Evolutionary conservation across 2,113 vertebrate genomes (phyloP).

Genomic region (Zootoca vivipara): DNA sequence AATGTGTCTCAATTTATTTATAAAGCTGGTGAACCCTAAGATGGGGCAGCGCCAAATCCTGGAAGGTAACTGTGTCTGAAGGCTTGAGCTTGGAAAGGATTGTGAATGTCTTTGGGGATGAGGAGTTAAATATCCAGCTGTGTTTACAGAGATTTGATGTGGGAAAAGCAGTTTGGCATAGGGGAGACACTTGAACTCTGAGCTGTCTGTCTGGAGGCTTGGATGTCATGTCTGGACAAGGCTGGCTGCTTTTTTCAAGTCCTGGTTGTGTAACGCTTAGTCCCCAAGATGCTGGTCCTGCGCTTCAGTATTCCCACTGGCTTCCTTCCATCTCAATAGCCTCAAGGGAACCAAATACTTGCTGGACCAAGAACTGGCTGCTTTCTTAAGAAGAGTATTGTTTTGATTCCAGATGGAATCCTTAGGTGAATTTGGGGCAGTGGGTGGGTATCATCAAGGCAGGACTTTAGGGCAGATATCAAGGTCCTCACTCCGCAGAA

Average conservation of each 20-base stretch:
- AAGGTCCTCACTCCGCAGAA: too few species aligned
- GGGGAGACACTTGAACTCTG: slow-evolving; percentile 26
- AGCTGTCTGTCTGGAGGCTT: slow-evolving; percentile 30
- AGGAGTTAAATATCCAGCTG: slow-evolving; percentile 38
- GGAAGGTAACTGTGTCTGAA: slow-evolving; percentile 26
- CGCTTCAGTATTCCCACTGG: not conserved
- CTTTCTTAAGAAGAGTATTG: not conserved
- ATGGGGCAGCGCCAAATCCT: not conserved
- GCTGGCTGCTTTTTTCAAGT: slow-evolving; percentile 4
- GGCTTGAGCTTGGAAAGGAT: not conserved
- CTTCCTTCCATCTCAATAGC: not conserved
- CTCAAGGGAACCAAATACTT: not conserved
- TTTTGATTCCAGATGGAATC: not conserved
- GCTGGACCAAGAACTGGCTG: not conserved
- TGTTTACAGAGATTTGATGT: slow-evolving; percentile 37
- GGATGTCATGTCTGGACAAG: slow-evolving; percentile 31
- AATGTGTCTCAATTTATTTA: slow-evolving; percentile 14
- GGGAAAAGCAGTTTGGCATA: slow-evolving; percentile 35
- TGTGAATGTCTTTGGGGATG: slow-evolving; percentile 4
- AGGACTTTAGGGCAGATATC: too few species aligned
- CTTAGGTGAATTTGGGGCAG: too few species aligned
- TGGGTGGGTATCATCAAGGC: too few species aligned
- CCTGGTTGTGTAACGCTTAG: not conserved
- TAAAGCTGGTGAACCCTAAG: not conserved
- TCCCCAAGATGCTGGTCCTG: slow-evolving; percentile 10